These are phyloP conservation scores for Nasonia vitripennis DNA, from an alignment of 1,140 invertebrate species.

Conservation along the genomic window DNA sequence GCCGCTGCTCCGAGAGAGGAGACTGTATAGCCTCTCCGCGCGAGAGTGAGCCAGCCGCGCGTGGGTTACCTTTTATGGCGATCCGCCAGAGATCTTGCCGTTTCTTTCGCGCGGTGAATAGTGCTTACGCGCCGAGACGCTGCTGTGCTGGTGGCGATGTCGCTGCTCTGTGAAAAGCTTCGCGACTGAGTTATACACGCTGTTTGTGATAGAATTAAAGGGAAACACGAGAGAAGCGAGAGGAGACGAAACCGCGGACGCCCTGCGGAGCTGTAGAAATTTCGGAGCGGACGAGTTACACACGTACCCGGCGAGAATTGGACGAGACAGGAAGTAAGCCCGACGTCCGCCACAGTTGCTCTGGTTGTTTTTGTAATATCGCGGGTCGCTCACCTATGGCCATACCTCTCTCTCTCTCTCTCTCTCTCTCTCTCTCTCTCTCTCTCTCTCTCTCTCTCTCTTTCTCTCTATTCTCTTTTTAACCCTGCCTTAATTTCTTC, in stretches of 20 bases:
- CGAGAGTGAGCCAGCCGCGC: constrained; percentile 59
- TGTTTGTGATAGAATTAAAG: neutral
- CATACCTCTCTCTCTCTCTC: too few species aligned
- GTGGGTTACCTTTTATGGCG: constrained; percentile 73
- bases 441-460: too few species aligned
- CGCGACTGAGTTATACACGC: neutral
- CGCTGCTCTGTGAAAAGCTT: constrained; percentile 33
- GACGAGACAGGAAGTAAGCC: constrained; percentile 21
- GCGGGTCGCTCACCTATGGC: too few species aligned
- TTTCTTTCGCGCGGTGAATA: constrained; percentile 56
- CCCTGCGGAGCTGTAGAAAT: neutral
- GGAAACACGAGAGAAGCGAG: neutral
- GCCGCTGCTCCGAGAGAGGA: neutral
- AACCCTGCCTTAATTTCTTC: too few species aligned
- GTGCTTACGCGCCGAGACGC: constrained; percentile 19
- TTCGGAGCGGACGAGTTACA: neutral
- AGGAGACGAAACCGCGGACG: neutral
- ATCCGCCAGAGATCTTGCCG: constrained; percentile 63
- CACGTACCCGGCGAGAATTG: neutral
- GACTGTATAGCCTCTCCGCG: neutral
- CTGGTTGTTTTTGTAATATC: neutral
- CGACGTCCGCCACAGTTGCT: neutral
- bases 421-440: too few species aligned
- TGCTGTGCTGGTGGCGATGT: neutral
- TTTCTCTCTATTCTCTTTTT: too few species aligned